Evolutionary conservation across 2,888 invertebrate species (phyloP), one percentile per base, ranked within the genome.

Genomic region (Synergus japonicus): DNA sequence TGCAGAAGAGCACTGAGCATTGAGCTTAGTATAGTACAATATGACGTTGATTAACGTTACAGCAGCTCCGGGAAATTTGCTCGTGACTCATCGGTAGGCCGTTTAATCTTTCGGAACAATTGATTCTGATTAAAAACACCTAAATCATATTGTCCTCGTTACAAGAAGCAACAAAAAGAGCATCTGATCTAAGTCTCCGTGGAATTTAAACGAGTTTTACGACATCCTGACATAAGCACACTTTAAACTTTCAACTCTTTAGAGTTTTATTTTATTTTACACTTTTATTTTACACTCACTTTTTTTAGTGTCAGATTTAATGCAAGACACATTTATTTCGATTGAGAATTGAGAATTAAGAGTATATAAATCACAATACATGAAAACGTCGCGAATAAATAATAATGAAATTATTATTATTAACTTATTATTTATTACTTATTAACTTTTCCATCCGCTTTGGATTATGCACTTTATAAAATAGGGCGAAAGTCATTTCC

Each of bases 391-490:
- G 1, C 15, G 15, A 49, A 49, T 15, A 49, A 49, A n/a, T 49
- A 7, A 37, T 37, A 37, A 37, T 37, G 4, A 37, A 7, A 37
- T n/a, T n/a, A n/a, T n/a, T n/a, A n/a, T n/a, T n/a, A n/a, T n/a
- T n/a, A n/a, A n/a, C n/a, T n/a, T n/a, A n/a, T n/a, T n/a, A n/a
- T n/a, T n/a, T n/a, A n/a, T n/a, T n/a, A n/a, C n/a, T n/a, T n/a
- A n/a, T n/a, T n/a, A n/a, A 22, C 4, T 54, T 46, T 73, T 73
- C 29, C 37, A 73, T 73, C 22, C 49, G 49, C 22, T 15, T 49
- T 73, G 37, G 73, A 73, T 54, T 54, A 73, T 54, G 54, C 73
- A 54, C 46, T 37, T 73, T 73, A 15, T 73, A 54, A 73, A 54
- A 54, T 29, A 54, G 73, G 54, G 37, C 54, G 54, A 54, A 54